A percentile compares a stretch with the other conserved stretches of the same genome.
These are phyloP conservation scores for Phytoseiulus persimilis DNA, from an alignment of 2,888 invertebrate species.

Conservation along the genomic window DNA sequence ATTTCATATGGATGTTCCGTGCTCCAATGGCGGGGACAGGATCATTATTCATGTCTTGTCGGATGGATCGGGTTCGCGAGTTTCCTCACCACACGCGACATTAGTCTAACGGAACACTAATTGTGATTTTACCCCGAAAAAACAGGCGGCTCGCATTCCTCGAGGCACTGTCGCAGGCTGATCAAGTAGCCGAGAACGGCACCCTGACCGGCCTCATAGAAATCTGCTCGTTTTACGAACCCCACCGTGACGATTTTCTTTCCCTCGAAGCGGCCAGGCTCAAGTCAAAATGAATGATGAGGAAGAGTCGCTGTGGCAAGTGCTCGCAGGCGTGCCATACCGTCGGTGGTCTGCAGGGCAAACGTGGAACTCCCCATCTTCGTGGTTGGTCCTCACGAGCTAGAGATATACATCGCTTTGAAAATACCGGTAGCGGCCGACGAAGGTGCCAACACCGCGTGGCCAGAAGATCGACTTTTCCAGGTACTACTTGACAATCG, in stretches of 20 bases:
- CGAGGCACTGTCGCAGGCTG: not conserved
- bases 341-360: not conserved
- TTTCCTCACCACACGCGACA: not conserved
- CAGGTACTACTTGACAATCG: not conserved
- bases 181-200: not conserved
- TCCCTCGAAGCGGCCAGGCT: not conserved
- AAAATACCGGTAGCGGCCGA: not conserved
- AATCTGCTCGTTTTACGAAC: not conserved
- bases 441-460: not conserved
- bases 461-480: not conserved
- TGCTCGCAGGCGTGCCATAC: not conserved
- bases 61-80: not conserved
- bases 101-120: not conserved
- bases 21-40: not conserved
- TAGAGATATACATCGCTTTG: not conserved
- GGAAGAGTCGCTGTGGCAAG: not conserved
- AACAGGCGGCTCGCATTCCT: not conserved
- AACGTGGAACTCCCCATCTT: not conserved
- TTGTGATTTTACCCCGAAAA: not conserved
- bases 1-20: not conserved
- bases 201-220: not conserved
- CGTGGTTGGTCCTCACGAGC: constrained; percentile 5
- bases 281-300: not conserved
- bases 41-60: not conserved
- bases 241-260: not conserved